Percentiles rank a stretch among this genome's conserved stretches.
These are phyloP conservation scores for Mustela nigripes DNA, from an alignment of 2,113 vertebrate species.

Conservation along the genomic window DNA sequence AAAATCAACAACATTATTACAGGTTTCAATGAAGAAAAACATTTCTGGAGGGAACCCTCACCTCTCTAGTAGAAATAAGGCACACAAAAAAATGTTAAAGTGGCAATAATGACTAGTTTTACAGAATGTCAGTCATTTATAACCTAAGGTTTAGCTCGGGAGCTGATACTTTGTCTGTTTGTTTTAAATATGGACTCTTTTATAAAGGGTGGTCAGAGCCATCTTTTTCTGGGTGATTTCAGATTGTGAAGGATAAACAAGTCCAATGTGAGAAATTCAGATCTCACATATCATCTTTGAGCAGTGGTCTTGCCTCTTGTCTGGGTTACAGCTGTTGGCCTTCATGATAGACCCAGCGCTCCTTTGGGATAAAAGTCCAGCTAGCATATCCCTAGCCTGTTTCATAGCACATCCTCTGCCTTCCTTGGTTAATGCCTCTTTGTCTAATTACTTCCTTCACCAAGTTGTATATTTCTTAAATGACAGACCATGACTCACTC, in stretches of 20 bases:
- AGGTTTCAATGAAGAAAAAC: background rate
- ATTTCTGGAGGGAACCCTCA: background rate
- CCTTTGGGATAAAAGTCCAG: background rate
- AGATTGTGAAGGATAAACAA: background rate
- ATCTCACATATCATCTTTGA: background rate
- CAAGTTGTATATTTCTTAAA: background rate
- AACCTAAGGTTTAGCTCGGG: background rate
- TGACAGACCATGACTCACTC: background rate
- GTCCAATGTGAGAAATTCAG: background rate
- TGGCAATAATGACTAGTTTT: conserved; percentile 8
- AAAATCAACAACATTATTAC: background rate
- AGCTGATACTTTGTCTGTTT: background rate
- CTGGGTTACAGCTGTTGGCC: background rate
- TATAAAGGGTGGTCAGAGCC: background rate
- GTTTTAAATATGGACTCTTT: background rate
- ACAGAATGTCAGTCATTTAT: background rate
- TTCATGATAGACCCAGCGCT: background rate
- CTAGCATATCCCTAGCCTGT: rapidly evolving
- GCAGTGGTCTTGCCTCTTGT: background rate
- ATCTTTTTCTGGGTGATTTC: background rate
- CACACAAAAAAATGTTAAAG: background rate
- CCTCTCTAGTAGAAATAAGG: background rate
- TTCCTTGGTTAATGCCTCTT: background rate
- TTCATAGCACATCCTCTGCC: background rate
- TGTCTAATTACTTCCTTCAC: background rate